Evolutionary conservation across 2,797 vertebrate genomes (phyloP).

Genomic region (Cyclura pinguis): DNA sequence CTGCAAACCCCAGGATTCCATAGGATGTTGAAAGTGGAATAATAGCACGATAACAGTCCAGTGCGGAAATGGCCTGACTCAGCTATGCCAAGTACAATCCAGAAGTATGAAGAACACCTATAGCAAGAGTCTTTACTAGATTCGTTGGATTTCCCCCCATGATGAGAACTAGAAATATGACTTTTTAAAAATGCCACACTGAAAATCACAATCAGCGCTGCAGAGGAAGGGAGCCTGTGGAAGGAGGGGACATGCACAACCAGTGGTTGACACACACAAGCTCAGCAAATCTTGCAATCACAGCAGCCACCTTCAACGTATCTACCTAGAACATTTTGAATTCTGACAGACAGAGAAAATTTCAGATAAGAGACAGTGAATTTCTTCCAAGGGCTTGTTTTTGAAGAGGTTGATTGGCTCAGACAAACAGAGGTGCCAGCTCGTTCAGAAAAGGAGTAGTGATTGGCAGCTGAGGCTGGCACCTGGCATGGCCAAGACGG

Average conservation of each 20-base stretch:
- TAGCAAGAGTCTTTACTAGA: too few relatives aligned
- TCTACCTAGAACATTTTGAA: not conserved
- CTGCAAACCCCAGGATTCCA: too few relatives aligned
- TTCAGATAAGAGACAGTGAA: not conserved
- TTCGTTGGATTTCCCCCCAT: not conserved
- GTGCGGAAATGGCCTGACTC: too few relatives aligned
- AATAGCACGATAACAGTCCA: too few relatives aligned
- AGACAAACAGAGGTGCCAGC: conserved; percentile 20
- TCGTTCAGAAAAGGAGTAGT: not conserved
- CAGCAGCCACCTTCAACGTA: too few relatives aligned
- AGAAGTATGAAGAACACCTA: not conserved
- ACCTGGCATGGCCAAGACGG: not conserved
- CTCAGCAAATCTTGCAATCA: not conserved
- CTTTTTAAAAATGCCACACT: not conserved
- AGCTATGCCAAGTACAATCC: too few relatives aligned
- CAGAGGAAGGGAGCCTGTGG: not conserved
- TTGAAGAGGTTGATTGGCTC: conserved; percentile 17
- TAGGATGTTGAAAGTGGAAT: too few relatives aligned
- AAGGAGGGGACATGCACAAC: too few relatives aligned
- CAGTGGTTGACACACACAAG: not conserved
- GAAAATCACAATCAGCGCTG: not conserved
- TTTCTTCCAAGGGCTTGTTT: conserved; percentile 6
- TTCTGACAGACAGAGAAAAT: not conserved
- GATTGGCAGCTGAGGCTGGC: conserved; percentile 9
- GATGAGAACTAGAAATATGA: not conserved